phyloP scores from a whole-genome alignment of 2,888 invertebrate genomes.

The Tortricodes alternella region DNA sequence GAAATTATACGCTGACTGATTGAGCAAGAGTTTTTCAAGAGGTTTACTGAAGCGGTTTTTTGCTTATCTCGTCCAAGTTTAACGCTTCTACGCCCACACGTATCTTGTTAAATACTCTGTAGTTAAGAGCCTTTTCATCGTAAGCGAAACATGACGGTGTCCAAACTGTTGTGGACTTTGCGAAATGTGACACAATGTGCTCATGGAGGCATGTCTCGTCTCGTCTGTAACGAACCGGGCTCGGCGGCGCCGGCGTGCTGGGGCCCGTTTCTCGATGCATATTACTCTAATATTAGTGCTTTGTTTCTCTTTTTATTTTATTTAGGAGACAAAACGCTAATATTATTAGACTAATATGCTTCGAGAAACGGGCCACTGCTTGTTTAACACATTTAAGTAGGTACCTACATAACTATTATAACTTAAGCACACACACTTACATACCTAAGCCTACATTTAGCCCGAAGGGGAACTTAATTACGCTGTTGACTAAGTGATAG shows the following conservation, averaged over 20 bases:
- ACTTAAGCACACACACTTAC: too few species aligned
- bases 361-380: neutral
- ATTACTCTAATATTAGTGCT: too few species aligned
- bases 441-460: too few species aligned
- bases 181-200: slow-evolving; percentile 56
- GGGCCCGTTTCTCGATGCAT: too few species aligned
- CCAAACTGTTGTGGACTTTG: slow-evolving; percentile 29
- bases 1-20: slow-evolving; percentile 10
- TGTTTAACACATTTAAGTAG: neutral
- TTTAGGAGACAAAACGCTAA: too few species aligned
- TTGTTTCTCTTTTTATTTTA: too few species aligned
- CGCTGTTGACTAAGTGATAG: too few species aligned
- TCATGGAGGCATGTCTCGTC: slow-evolving; percentile 51
- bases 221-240: slow-evolving; percentile 39
- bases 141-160: slow-evolving; percentile 38
- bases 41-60: slow-evolving; percentile 8
- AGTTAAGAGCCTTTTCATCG: slow-evolving; percentile 36
- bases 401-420: too few species aligned
- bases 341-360: too few species aligned
- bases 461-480: too few species aligned
- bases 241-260: too few species aligned
- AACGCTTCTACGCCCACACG: neutral
- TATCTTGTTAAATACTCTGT: slow-evolving; percentile 9
- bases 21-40: slow-evolving; percentile 1
- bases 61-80: neutral